These are phyloP conservation scores for Lophotriccus pileatus DNA, from an alignment of 2,797 vertebrate species.

Conservation along the genomic window DNA sequence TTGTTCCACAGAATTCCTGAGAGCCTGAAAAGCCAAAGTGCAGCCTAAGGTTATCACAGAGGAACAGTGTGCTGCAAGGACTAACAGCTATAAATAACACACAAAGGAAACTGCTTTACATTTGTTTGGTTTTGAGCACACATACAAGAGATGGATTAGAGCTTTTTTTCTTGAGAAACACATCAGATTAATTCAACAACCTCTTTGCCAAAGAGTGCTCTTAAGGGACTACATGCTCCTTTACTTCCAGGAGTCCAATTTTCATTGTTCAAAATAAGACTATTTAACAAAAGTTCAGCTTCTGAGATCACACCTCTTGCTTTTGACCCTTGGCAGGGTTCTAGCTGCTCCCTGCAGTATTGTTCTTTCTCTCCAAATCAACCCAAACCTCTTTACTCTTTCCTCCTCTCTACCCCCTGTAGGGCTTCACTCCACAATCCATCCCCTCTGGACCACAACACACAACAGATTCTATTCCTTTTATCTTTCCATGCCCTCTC, in stretches of 20 bases:
- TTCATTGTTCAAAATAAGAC: background rate
- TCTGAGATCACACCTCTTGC: background rate
- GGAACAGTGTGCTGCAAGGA: background rate
- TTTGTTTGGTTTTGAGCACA: background rate
- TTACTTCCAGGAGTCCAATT: background rate
- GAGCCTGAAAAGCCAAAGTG: conserved; percentile 38
- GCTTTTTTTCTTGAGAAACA: background rate
- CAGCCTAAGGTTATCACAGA: conserved; percentile 25
- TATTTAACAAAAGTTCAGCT: background rate
- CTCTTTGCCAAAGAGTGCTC: background rate
- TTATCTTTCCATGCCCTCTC: background rate
- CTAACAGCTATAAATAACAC: conserved; percentile 23
- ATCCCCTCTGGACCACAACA: background rate
- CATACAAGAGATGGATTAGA: background rate
- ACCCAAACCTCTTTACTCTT: background rate
- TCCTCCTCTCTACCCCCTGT: background rate
- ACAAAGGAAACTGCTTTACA: conserved; percentile 19
- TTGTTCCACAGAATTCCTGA: background rate
- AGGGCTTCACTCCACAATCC: background rate
- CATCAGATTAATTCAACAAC: background rate
- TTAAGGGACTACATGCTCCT: background rate
- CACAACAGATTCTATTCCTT: background rate
- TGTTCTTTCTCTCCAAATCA: background rate
- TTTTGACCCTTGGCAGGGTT: background rate
- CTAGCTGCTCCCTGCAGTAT: background rate